A percentile compares a stretch with the other conserved stretches of the same genome.
Conservation (phyloP, 2,797 vertebrate genomes). For the Novumbra hubbsi region DNA sequence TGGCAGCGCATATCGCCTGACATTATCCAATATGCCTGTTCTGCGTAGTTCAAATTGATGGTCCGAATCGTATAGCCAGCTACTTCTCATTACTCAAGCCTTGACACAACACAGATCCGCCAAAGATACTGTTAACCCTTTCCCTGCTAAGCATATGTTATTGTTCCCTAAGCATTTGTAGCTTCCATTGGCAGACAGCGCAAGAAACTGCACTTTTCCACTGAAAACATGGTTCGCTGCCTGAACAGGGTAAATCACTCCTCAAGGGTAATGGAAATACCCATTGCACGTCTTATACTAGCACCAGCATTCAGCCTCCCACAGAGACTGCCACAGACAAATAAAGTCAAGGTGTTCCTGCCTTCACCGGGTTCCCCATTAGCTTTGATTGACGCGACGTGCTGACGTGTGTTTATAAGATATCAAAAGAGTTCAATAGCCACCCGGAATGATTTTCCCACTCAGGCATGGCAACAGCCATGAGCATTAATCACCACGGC, state of each 20-base stretch:
- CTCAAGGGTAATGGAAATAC: constrained; percentile 11
- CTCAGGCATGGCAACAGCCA: constrained; percentile 26
- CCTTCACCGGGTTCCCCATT: constrained; percentile 14
- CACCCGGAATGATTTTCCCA: constrained; percentile 23
- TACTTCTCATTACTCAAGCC: constrained; percentile 49
- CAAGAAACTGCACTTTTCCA: not conserved
- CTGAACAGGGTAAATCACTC: not conserved
- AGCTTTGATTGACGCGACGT: constrained; percentile 17
- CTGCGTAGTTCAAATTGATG: constrained; percentile 47
- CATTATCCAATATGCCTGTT: constrained; percentile 52
- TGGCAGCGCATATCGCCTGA: constrained; percentile 52
- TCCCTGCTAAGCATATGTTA: not conserved
- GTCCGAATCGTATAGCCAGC: constrained; percentile 41
- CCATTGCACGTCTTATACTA: not conserved
- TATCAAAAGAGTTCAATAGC: constrained; percentile 30
- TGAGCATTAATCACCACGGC: constrained; percentile 60
- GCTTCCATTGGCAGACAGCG: not conserved
- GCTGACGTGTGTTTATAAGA: constrained; percentile 30
- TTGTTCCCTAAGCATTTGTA: constrained; percentile 8
- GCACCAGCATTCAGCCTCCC: not conserved
- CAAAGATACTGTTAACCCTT: constrained; percentile 29
- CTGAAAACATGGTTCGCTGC: not conserved
- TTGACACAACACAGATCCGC: constrained; percentile 29
- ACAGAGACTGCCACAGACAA: constrained; percentile 2
- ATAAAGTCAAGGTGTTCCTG: not conserved